Percentiles rank a stretch among this genome's conserved stretches.
These are phyloP conservation scores for Clarias pachynema DNA, from an alignment of 2,797 vertebrate species.

Conservation along the genomic window DNA sequence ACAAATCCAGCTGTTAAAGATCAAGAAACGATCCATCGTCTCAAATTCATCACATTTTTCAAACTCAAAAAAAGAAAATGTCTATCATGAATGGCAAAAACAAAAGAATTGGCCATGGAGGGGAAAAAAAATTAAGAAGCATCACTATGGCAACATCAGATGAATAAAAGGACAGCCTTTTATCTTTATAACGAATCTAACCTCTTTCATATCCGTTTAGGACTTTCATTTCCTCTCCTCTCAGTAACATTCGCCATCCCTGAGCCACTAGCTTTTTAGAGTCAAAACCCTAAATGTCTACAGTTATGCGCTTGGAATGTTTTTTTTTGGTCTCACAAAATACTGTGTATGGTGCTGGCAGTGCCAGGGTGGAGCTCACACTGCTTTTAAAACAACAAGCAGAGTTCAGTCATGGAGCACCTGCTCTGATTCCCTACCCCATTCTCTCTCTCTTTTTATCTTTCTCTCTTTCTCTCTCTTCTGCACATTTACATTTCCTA, in stretches of 20 bases:
- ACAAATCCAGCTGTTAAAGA: neutral
- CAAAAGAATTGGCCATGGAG: neutral
- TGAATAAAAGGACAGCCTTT: neutral
- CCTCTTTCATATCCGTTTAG: conserved; percentile 22
- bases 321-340: neutral
- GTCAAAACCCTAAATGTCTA: conserved; percentile 2
- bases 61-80: neutral
- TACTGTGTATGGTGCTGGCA: neutral
- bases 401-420: conserved; percentile 18
- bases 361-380: conserved; percentile 20
- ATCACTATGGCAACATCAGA: neutral
- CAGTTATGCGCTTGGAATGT: conserved; percentile 5
- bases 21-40: neutral
- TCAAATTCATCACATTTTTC: neutral
- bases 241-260: neutral
- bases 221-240: conserved; percentile 2
- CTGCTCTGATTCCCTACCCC: neutral
- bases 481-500: neutral
- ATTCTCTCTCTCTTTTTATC: neutral
- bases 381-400: conserved; percentile 28
- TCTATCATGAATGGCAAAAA: neutral
- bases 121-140: neutral
- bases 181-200: neutral
- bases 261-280: conserved; percentile 7
- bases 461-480: neutral